phyloP scores from a whole-genome alignment of 1,140 invertebrate genomes.

The Ptiloglossa arizonensis region DNA sequence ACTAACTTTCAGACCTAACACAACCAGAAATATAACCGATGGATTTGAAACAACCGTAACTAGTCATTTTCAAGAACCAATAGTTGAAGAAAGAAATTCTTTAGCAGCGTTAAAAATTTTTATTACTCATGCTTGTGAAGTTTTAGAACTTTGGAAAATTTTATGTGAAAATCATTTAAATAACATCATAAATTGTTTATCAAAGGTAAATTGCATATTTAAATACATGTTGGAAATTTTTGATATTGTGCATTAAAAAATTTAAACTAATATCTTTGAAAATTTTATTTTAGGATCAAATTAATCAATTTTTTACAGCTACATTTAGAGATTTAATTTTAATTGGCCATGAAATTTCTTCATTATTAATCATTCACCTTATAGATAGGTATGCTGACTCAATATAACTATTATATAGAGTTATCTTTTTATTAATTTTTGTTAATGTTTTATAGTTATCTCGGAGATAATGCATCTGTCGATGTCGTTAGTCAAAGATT shows the following conservation, averaged over 20 bases:
- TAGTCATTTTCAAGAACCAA: slow-evolving; percentile 78
- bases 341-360: slow-evolving; percentile 91
- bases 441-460: slow-evolving; percentile 84
- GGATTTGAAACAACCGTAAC: slow-evolving; percentile 76
- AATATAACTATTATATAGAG: neutral
- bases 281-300: slow-evolving; percentile 82
- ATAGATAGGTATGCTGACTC: slow-evolving; percentile 84
- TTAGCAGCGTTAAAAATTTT: slow-evolving; percentile 90
- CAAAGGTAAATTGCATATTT: slow-evolving; percentile 64
- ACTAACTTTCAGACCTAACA: slow-evolving; percentile 58
- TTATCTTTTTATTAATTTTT: slow-evolving; percentile 30
- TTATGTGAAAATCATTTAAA: slow-evolving; percentile 96
- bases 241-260: neutral
- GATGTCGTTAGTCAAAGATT: slow-evolving; percentile 94
- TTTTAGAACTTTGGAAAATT: slow-evolving; percentile 96
- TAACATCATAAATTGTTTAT: slow-evolving; percentile 86
- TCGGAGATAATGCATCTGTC: slow-evolving; percentile 96
- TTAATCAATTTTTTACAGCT: slow-evolving; percentile 84
- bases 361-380: slow-evolving; percentile 87
- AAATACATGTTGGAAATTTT: neutral
- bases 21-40: slow-evolving; percentile 70
- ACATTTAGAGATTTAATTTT: slow-evolving; percentile 92
- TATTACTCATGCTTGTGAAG: slow-evolving; percentile 91
- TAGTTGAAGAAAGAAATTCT: slow-evolving; percentile 88
- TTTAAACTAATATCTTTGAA: slow-evolving; percentile 18